These are phyloP conservation scores for Baronia brevicornis DNA, from an alignment of 2,888 invertebrate genomes.

Conservation along the genomic window DNA sequence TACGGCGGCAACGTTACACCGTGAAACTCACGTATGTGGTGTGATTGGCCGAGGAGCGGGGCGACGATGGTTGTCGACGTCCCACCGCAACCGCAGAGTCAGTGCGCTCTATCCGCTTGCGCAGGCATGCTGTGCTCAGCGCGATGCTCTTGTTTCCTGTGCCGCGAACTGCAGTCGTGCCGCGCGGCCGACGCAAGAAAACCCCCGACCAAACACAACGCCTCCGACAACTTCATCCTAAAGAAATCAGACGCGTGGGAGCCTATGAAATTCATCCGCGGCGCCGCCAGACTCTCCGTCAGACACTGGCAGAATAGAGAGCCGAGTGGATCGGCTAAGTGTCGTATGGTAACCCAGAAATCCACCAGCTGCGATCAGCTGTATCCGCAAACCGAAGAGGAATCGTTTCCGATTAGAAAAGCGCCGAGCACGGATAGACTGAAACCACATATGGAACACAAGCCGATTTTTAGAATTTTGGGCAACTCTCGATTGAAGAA, in stretches of 20 bases:
- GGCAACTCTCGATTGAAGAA: constrained; percentile 62
- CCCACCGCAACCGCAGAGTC: constrained; percentile 34
- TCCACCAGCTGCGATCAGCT: constrained; percentile 71
- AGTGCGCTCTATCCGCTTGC: constrained; percentile 62
- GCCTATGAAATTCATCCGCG: constrained; percentile 64
- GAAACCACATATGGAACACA: constrained; percentile 53
- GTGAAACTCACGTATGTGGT: constrained; percentile 44
- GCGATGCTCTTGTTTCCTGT: constrained; percentile 84
- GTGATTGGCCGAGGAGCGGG: constrained; percentile 31
- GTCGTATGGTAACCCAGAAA: constrained; percentile 53
- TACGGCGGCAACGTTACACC: constrained; percentile 54
- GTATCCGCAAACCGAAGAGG: constrained; percentile 57
- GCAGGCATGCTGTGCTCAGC: constrained; percentile 80
- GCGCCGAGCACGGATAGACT: constrained; percentile 70
- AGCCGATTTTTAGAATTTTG: constrained; percentile 61
- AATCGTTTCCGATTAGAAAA: constrained; percentile 53
- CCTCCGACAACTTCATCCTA: constrained; percentile 73
- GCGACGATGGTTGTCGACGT: constrained; percentile 45
- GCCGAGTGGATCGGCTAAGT: constrained; percentile 57
- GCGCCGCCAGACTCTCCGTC: constrained; percentile 69
- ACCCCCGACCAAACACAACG: constrained; percentile 53
- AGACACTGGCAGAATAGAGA: constrained; percentile 71
- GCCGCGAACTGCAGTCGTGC: constrained; percentile 81
- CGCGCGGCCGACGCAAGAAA: constrained; percentile 69
- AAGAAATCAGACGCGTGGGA: constrained; percentile 72